Conservation (phyloP, 2,888 invertebrate species). For the Drosophila ustulata region DNA sequence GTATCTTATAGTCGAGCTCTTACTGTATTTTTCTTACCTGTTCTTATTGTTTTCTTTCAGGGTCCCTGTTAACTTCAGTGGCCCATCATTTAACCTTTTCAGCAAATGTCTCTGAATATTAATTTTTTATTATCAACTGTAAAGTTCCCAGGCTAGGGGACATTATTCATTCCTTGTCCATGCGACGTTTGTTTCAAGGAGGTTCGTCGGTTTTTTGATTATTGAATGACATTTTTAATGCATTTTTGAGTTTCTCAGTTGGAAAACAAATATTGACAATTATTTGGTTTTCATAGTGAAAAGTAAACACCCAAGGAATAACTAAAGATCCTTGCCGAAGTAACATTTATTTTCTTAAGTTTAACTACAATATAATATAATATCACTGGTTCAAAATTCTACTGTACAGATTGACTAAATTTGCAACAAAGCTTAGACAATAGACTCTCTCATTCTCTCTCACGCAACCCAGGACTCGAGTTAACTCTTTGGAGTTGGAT, state of each 20-base stretch:
- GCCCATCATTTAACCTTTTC: slow-evolving; percentile 25
- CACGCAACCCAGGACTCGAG: background rate
- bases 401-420: slow-evolving; percentile 60
- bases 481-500: slow-evolving; percentile 53
- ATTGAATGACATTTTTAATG: slow-evolving; percentile 59
- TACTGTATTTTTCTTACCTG: background rate
- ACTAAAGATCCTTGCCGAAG: slow-evolving; percentile 6
- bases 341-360: slow-evolving; percentile 48
- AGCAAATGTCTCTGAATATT: slow-evolving; percentile 32
- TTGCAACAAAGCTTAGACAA: slow-evolving; percentile 14
- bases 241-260: slow-evolving; percentile 34
- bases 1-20: too few species aligned
- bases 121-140: slow-evolving; percentile 72
- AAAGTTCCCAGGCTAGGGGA: slow-evolving; percentile 59
- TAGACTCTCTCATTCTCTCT: background rate
- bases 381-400: slow-evolving; percentile 70
- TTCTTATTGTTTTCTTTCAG: background rate
- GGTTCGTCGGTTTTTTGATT: slow-evolving; percentile 34
- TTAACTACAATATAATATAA: slow-evolving; percentile 56
- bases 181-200: background rate
- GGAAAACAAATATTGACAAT: slow-evolving; percentile 45
- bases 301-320: slow-evolving; percentile 12
- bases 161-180: slow-evolving; percentile 2
- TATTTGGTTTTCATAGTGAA: background rate
- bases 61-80: slow-evolving; percentile 45